These are phyloP conservation scores for Dysmachus trigonus DNA, from an alignment of 2,888 invertebrate species.

Conservation along the genomic window DNA sequence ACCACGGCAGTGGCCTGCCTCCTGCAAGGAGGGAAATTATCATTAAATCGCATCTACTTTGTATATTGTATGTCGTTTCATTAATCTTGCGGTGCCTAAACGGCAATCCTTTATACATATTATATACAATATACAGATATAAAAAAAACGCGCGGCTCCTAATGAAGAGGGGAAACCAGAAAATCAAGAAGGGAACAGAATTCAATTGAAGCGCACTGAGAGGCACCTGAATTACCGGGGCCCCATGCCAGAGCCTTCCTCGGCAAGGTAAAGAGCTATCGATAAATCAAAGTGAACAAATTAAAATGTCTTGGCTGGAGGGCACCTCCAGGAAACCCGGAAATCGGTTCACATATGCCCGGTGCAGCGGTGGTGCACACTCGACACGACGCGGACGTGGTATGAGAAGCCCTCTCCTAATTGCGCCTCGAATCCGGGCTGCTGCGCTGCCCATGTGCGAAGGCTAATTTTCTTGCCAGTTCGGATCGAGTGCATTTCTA, in stretches of 20 bases:
- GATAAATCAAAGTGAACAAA: slow-evolving; percentile 40
- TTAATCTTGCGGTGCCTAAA: slow-evolving; percentile 1
- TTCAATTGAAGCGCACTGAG: slow-evolving; percentile 10
- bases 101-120: neutral
- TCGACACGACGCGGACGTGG: neutral
- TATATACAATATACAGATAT: no score
- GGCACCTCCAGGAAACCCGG: slow-evolving; percentile 39
- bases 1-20: slow-evolving; percentile 64
- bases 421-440: slow-evolving; percentile 17
- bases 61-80: neutral
- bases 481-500: neutral
- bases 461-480: slow-evolving; percentile 21
- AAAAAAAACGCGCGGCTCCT: neutral
- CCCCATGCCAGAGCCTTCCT: neutral
- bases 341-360: slow-evolving; percentile 4
- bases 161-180: slow-evolving; percentile 7
- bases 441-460: neutral
- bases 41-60: slow-evolving; percentile 2
- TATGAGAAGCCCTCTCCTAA: slow-evolving; percentile 4
- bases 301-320: slow-evolving; percentile 39
- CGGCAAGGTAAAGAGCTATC: slow-evolving; percentile 13
- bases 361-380: neutral
- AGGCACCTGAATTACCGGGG: slow-evolving; percentile 3
- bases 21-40: slow-evolving; percentile 52
- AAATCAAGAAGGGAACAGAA: neutral